Evolutionary conservation across 2,888 invertebrate genomes (phyloP).

Genomic region (Lepeophtheirus nordmannii): DNA sequence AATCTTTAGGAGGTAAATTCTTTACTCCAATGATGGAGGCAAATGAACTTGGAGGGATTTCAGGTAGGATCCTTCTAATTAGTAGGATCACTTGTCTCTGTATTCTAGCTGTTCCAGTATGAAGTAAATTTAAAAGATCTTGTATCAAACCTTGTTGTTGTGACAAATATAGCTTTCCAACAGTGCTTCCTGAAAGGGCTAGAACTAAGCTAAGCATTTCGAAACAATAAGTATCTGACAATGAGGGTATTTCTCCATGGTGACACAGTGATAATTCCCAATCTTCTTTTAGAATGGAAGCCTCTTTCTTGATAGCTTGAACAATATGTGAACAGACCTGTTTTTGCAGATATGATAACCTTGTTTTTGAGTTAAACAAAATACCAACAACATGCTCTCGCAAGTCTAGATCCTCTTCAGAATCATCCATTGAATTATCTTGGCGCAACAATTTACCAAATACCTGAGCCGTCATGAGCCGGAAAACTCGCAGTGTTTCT

Average conservation of each 20-base stretch:
- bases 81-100: constrained; percentile 58
- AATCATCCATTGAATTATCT: constrained; percentile 27
- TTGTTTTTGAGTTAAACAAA: constrained; percentile 67
- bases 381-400: constrained; percentile 94
- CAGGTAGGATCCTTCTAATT: constrained; percentile 56
- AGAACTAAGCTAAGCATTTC: constrained; percentile 91
- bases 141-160: constrained; percentile 69
- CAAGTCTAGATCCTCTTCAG: constrained; percentile 49
- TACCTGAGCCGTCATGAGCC: constrained; percentile 75
- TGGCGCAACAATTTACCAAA: constrained; percentile 47
- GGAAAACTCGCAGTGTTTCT: constrained; percentile 78
- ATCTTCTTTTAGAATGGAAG: constrained; percentile 67
- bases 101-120: constrained; percentile 84
- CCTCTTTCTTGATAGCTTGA: constrained; percentile 76
- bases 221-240: constrained; percentile 80
- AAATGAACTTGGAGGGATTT: constrained; percentile 69
- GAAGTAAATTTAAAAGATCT: constrained; percentile 68
- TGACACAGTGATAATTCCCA: constrained; percentile 56
- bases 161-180: constrained; percentile 74
- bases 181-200: constrained; percentile 78
- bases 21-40: constrained; percentile 57
- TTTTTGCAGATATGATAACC: constrained; percentile 71
- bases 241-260: constrained; percentile 24
- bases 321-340: constrained; percentile 35
- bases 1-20: constrained; percentile 54